Base-by-base conservation (phyloP, 2,797 vertebrate species). In the Amniataba percoides region DNA sequence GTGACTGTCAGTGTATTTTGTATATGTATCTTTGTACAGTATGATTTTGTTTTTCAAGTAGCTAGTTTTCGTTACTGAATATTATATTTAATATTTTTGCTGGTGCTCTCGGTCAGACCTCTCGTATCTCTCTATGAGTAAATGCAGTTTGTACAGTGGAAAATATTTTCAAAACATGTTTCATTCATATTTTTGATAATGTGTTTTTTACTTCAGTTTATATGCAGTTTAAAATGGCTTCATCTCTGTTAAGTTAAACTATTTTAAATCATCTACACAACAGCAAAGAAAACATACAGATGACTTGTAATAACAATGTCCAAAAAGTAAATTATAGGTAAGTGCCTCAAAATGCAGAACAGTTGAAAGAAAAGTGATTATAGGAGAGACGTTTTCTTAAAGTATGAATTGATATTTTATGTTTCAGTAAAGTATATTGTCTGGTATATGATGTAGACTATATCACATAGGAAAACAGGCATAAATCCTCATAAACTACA, bases 11-110 rank as follows among this genome's bases (percentile, higher is more conserved):
- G 82, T 96, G 89, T 95, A 94, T 96, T 94, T 94, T 96, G 87
- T 95, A 84, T 94, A 83, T 96, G 92, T 94, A 95, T 95, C 91
- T 95, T 91, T 96, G 94, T 95, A 96, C 95, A 96, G 95, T 93
- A 87, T 94, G 82, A 92, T 70, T 90, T 87, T 89, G 84, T 90
- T 92, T 91, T 84, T 84, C 77, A 88, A 74, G 59, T 86, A 89
- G 70, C 62, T 87, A 71, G 66, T 81, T 92, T 90, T 87, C 36
- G 60, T 89, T 81, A 69, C 58, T 82, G 69, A 89, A 84, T 88
- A 87, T 90, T 67, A 79, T 93, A 93, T 95, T 94, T 94, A 93
- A 93, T 90, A 84, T 90, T 91, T 89, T 90, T 90, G 87, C 84
- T 91, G 94, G 93, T 95, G 93, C 94, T 95, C 62, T 85, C 76